Percentiles rank a stretch among this genome's conserved stretches.
These are phyloP conservation scores for Nebria salina DNA, from an alignment of 2,888 invertebrate species.

Conservation along the genomic window DNA sequence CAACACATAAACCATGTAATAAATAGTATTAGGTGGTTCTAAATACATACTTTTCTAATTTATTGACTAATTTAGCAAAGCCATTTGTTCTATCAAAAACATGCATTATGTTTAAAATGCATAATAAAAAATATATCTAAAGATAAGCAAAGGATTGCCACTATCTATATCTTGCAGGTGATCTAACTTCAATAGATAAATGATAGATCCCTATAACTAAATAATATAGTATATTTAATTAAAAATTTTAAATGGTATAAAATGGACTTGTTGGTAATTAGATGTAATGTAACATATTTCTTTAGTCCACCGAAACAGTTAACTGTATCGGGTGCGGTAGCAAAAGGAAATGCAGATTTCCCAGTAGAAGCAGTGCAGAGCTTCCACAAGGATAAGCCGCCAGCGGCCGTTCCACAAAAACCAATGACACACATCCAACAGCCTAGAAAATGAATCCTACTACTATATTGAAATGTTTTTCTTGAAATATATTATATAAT, in stretches of 20 bases:
- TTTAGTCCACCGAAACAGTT: constrained; percentile 78
- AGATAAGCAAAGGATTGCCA: no score
- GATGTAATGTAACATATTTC: constrained; percentile 31
- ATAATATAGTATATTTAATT: background rate
- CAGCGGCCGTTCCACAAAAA: constrained; percentile 71
- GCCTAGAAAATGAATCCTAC: constrained; percentile 78
- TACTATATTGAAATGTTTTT: constrained; percentile 18
- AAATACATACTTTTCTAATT: no score
- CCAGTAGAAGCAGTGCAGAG: constrained; percentile 86
- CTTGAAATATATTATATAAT: constrained; percentile 39
- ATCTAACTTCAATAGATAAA: no score
- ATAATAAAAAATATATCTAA: no score
- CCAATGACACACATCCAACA: constrained; percentile 83
- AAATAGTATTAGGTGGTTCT: no score
- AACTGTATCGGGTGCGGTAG: constrained; percentile 81
- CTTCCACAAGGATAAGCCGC: constrained; percentile 82
- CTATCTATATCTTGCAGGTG: no score
- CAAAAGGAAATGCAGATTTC: constrained; percentile 87
- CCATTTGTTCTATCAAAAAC: no score
- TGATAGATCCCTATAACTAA: no score
- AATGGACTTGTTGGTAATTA: background rate
- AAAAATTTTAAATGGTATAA: background rate
- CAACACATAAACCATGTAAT: no score
- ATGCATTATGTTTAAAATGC: no score
- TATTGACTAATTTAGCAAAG: no score